Evolutionary conservation across 2,113 vertebrate species (phyloP).

Genomic region (Poecile atricapillus): DNA sequence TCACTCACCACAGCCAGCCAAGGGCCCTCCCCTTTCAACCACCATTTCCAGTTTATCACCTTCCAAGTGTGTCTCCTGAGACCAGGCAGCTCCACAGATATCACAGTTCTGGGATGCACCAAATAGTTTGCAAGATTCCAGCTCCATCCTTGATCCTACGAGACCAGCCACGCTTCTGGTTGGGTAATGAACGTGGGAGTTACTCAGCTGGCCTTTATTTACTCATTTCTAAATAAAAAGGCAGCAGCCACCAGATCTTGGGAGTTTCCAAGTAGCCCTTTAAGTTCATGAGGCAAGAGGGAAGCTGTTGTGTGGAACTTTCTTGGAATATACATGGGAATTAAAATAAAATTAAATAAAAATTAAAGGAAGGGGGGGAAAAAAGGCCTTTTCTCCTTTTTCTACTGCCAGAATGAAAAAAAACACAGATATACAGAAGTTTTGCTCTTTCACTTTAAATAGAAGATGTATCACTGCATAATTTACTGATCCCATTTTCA

Average conservation of each 20-base stretch:
- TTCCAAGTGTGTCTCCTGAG: background rate
- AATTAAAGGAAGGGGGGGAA: accelerated
- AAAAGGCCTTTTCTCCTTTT: background rate
- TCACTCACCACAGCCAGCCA: background rate
- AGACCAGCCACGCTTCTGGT: background rate
- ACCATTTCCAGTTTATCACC: background rate
- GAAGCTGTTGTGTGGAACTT: background rate
- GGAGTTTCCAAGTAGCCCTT: slow-evolving; percentile 63
- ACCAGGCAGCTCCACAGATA: background rate
- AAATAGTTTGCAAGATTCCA: background rate
- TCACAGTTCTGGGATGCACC: background rate
- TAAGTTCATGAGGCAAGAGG: slow-evolving; percentile 15
- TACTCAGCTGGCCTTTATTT: background rate
- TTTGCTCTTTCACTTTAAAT: background rate
- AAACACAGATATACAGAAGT: background rate
- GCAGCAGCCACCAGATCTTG: background rate
- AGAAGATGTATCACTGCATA: background rate
- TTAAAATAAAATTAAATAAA: background rate
- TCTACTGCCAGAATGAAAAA: background rate
- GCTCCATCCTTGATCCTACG: background rate
- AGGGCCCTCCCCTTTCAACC: background rate
- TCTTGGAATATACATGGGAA: background rate
- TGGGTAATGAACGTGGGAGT: background rate
- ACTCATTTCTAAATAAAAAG: slow-evolving; percentile 1
- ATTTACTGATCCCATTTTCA: slow-evolving; percentile 17